These are phyloP conservation scores for Eurypyga helias DNA, from an alignment of 2,113 vertebrate species.

Conservation along the genomic window DNA sequence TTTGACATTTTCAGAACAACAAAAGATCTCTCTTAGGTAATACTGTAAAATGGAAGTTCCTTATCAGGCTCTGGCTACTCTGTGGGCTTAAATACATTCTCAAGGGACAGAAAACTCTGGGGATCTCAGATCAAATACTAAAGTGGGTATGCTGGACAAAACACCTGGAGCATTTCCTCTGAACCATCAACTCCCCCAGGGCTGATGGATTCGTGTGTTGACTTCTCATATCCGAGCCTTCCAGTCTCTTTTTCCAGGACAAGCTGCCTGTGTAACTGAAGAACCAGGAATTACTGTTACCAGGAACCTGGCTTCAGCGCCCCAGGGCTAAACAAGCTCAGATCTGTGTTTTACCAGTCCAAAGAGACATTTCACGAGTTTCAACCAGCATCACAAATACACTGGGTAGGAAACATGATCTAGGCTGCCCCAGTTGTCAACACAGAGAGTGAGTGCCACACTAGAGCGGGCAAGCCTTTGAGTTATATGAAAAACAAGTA, in stretches of 20 bases:
- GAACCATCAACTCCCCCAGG: not conserved
- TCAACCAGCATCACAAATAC: constrained; percentile 32
- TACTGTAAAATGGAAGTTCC: not conserved
- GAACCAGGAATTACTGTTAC: not conserved
- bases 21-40: not conserved
- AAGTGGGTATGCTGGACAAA: not conserved
- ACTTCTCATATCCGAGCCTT: not conserved
- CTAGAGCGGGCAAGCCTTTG: not conserved
- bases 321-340: constrained; percentile 62
- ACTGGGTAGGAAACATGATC: not conserved
- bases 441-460: not conserved
- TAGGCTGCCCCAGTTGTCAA: not conserved
- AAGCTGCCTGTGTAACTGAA: not conserved
- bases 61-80: not conserved
- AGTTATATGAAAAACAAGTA: not conserved
- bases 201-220: not conserved
- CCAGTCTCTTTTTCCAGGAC: not conserved
- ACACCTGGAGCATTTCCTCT: not conserved
- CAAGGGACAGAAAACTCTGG: not conserved
- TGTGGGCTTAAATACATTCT: not conserved
- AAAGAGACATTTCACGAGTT: constrained; percentile 47
- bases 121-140: not conserved
- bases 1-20: not conserved
- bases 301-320: not conserved
- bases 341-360: constrained; percentile 42